These are phyloP conservation scores for Heloderma charlesbogerti DNA, from an alignment of 2,113 vertebrate species.

Conservation along the genomic window DNA sequence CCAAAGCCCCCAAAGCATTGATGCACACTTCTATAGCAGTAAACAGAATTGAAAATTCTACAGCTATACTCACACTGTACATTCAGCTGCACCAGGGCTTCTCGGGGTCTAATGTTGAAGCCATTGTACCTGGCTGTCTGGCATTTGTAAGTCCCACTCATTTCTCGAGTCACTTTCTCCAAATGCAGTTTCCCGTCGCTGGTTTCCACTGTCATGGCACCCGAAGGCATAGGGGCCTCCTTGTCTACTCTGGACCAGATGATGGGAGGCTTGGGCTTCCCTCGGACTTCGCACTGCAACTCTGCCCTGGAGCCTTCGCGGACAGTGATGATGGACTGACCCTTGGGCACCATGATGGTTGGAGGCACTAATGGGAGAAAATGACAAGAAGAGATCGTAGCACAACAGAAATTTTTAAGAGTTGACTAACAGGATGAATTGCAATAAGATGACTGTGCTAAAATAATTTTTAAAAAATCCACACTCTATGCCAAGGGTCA, in stretches of 20 bases:
- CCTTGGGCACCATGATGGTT: slow-evolving; percentile 87
- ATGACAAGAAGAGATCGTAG: background rate
- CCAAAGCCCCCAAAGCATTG: background rate
- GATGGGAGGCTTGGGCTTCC: slow-evolving; percentile 93
- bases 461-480: background rate
- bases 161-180: slow-evolving; percentile 88
- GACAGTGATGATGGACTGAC: slow-evolving; percentile 84
- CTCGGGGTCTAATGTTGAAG: slow-evolving; percentile 93
- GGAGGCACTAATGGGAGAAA: slow-evolving; percentile 85
- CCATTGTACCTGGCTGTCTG: slow-evolving; percentile 97
- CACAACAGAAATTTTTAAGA: background rate
- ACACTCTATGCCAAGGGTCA: background rate
- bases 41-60: background rate
- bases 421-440: background rate
- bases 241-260: slow-evolving; percentile 95
- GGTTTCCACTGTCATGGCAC: slow-evolving; percentile 82
- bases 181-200: slow-evolving; percentile 88
- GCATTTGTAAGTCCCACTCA: slow-evolving; percentile 93
- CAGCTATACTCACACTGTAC: slow-evolving; percentile 91
- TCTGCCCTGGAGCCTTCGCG: slow-evolving; percentile 88
- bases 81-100: slow-evolving; percentile 91
- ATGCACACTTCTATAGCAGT: background rate
- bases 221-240: slow-evolving; percentile 88
- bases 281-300: slow-evolving; percentile 90
- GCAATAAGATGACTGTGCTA: background rate